Evolutionary conservation across 2,797 vertebrate genomes (phyloP).

Genomic region (Poeciliopsis gracilis): DNA sequence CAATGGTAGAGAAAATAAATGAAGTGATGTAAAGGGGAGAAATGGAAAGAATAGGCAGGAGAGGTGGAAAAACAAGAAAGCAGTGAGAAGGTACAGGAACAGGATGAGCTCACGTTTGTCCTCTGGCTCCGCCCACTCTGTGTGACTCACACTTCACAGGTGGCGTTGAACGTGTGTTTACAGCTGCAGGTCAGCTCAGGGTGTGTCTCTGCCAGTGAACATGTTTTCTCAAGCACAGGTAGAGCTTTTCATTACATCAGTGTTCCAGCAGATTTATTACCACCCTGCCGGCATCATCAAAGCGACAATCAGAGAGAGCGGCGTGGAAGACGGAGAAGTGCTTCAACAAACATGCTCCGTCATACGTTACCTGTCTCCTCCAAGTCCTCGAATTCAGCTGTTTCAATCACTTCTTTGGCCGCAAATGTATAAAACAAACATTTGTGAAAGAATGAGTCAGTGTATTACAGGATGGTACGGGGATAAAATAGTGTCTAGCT

Average conservation of each 20-base stretch:
- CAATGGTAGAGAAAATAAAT: conserved; percentile 12
- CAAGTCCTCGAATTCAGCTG: background rate
- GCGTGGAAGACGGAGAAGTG: background rate
- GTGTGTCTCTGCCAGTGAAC: conserved; percentile 64
- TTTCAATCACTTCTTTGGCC: background rate
- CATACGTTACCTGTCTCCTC: background rate
- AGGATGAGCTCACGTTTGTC: conserved; percentile 66
- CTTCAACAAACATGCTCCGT: conserved; percentile 7
- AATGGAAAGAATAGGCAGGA: conserved; percentile 42
- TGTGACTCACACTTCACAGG: conserved; percentile 72
- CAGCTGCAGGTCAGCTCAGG: conserved; percentile 71
- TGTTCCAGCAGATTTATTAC: conserved; percentile 27
- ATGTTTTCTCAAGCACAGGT: conserved; percentile 74
- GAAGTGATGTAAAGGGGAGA: conserved; percentile 20
- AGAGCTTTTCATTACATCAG: conserved; percentile 50
- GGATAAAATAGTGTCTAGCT: background rate
- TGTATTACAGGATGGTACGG: background rate
- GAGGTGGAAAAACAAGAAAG: conserved; percentile 28
- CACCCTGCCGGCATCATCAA: conserved; percentile 10
- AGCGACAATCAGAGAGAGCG: conserved; percentile 1
- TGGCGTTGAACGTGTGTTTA: conserved; percentile 67
- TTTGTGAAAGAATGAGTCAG: background rate
- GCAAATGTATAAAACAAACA: background rate
- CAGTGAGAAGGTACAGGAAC: conserved; percentile 54
- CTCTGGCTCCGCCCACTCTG: conserved; percentile 51